A percentile compares a stretch with the other conserved stretches of the same genome.
phyloP scores from a whole-genome alignment of 2,113 vertebrate species.

The Rhagologus leucostigma region DNA sequence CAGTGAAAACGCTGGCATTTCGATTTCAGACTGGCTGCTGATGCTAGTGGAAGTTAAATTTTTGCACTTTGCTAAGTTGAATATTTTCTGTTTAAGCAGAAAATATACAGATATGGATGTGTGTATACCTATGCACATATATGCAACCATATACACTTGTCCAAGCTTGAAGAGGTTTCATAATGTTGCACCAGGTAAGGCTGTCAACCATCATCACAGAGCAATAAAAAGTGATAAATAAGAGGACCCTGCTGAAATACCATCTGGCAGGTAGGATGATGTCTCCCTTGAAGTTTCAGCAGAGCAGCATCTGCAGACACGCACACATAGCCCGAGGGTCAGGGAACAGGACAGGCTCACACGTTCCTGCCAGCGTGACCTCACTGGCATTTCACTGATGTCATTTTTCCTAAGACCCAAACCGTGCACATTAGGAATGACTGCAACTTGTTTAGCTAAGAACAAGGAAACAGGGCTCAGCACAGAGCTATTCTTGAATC shows the following conservation, averaged over 20 bases:
- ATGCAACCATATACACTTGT: neutral
- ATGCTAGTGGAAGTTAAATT: neutral
- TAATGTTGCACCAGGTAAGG: neutral
- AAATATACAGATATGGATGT: neutral
- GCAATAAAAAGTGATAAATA: neutral
- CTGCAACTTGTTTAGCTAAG: neutral
- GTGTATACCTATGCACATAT: neutral
- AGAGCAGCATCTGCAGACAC: slow-evolving; percentile 32
- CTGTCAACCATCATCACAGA: neutral
- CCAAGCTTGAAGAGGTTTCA: neutral
- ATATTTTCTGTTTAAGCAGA: neutral
- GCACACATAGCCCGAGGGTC: neutral
- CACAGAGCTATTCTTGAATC: neutral
- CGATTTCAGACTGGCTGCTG: neutral
- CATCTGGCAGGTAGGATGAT: slow-evolving; percentile 44
- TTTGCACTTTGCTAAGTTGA: neutral
- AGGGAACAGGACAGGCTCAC: slow-evolving; percentile 4
- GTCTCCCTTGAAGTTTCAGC: neutral
- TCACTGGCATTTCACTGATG: slow-evolving; percentile 15
- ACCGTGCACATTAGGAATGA: neutral
- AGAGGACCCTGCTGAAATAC: slow-evolving; percentile 11
- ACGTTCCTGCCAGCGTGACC: neutral
- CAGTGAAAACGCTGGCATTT: neutral
- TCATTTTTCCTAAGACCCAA: neutral
- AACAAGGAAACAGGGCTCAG: neutral